A percentile compares a stretch with the other conserved stretches of the same genome.
These are phyloP conservation scores for Oreonectes daqikongensis DNA, from an alignment of 2,797 vertebrate species.

Conservation along the genomic window DNA sequence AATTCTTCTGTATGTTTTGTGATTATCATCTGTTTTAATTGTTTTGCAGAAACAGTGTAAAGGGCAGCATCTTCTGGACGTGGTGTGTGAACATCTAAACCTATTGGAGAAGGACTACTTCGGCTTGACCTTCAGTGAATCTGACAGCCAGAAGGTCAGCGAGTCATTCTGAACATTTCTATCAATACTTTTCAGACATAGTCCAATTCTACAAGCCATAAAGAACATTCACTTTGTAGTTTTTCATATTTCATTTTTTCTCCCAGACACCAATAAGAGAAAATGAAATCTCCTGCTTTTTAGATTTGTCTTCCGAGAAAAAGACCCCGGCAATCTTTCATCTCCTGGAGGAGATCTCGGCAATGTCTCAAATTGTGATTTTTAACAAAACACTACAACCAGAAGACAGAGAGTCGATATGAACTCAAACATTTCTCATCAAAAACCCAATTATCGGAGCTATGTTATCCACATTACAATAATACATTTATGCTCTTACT, in stretches of 20 bases:
- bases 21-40: conserved; percentile 1
- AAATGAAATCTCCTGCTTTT: background rate
- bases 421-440: background rate
- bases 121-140: conserved; percentile 90
- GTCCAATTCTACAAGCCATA: background rate
- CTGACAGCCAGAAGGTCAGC: conserved; percentile 93
- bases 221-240: background rate
- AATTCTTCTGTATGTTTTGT: conserved; percentile 31
- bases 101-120: conserved; percentile 98
- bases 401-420: background rate
- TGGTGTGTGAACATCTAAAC: conserved; percentile 95
- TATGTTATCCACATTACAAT: background rate
- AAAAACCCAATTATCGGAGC: background rate
- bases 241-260: background rate
- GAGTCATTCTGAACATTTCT: conserved; percentile 5
- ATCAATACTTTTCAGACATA: background rate
- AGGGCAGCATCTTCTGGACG: conserved; percentile 89
- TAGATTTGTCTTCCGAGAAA: background rate
- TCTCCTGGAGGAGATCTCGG: background rate
- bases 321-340: background rate
- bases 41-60: conserved; percentile 88
- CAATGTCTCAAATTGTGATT: background rate
- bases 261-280: background rate
- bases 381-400: background rate
- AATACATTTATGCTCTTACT: background rate